Percentiles rank a stretch among this genome's conserved stretches.
Evolutionary conservation across 2,113 vertebrate species (phyloP).

Genomic region (Vicugna pacos): DNA sequence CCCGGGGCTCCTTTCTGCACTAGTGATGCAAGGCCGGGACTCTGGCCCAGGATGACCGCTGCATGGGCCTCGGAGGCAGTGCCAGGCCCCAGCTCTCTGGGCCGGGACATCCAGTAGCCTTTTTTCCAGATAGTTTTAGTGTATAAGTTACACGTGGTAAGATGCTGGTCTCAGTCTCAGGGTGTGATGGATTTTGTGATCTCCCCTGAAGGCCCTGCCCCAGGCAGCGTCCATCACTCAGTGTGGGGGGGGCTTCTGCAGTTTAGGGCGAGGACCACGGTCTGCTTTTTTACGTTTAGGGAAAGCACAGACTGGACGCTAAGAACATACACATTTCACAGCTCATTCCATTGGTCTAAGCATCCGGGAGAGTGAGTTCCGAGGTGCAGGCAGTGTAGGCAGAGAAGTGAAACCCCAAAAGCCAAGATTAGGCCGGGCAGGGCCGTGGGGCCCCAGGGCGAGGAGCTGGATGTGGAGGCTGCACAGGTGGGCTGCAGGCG

Average conservation of each 20-base stretch:
- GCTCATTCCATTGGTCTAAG: fast-evolving
- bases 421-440: not conserved
- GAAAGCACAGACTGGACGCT: not conserved
- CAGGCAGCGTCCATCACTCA: fast-evolving
- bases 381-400: not conserved
- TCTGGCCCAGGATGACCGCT: too few species aligned
- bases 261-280: not conserved
- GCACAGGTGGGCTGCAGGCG: too few species aligned
- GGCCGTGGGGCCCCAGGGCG: not conserved
- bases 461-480: not conserved
- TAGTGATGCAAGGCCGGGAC: too few species aligned
- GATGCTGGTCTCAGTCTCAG: fast-evolving
- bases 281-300: not conserved
- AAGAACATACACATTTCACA: fast-evolving
- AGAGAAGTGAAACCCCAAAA: too few species aligned
- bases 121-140: too few species aligned
- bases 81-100: not conserved
- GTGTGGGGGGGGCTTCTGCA: not conserved
- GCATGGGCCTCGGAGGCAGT: not conserved
- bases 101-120: not conserved
- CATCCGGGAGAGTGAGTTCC: not conserved
- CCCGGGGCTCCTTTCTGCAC: not conserved
- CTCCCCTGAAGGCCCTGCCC: too few species aligned
- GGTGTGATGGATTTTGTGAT: not conserved
- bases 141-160: not conserved